Conservation (phyloP, 2,888 invertebrate genomes). For the Druceiella hillmani region DNA sequence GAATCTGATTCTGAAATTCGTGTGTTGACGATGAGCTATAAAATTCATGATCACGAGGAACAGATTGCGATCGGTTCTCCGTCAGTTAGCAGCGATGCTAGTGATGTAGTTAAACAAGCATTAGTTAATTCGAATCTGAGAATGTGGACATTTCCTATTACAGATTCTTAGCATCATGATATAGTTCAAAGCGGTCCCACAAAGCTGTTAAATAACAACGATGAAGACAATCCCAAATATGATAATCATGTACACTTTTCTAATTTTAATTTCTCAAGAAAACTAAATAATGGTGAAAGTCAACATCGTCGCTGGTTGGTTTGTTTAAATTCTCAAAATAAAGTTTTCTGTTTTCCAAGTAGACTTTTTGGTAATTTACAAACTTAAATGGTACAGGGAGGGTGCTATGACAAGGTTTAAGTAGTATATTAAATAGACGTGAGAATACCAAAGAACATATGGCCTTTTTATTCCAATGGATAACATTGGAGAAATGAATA, state of each 20-base stretch:
- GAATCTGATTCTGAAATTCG: too few species aligned
- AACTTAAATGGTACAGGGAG: conserved; percentile 16
- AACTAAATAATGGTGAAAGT: conserved; percentile 20
- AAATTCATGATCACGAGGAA: too few species aligned
- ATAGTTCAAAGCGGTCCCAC: conserved; percentile 16
- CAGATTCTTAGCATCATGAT: conserved; percentile 14
- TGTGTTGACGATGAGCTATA: too few species aligned
- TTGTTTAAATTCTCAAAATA: conserved; percentile 15
- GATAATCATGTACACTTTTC: conserved; percentile 13
- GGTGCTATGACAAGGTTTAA: conserved; percentile 14
- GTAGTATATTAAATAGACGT: not conserved
- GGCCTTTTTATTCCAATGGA: too few species aligned
- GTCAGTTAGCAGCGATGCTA: too few species aligned
- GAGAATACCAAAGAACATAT: too few species aligned
- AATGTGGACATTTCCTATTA: conserved; percentile 13
- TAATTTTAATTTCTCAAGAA: conserved; percentile 19
- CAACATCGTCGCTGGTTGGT: conserved; percentile 14
- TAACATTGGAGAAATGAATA: too few species aligned
- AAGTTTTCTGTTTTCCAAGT: conserved; percentile 18
- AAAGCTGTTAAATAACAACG: conserved; percentile 12
- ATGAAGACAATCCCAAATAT: conserved; percentile 15
- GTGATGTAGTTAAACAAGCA: too few species aligned
- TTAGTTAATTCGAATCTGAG: conserved; percentile 8
- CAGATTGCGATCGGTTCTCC: too few species aligned
- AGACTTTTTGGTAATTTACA: conserved; percentile 16